Evolutionary conservation across 2,888 invertebrate species (phyloP), one percentile per base, ranked within the genome.

Genomic region (Drosophila gaucha): DNA sequence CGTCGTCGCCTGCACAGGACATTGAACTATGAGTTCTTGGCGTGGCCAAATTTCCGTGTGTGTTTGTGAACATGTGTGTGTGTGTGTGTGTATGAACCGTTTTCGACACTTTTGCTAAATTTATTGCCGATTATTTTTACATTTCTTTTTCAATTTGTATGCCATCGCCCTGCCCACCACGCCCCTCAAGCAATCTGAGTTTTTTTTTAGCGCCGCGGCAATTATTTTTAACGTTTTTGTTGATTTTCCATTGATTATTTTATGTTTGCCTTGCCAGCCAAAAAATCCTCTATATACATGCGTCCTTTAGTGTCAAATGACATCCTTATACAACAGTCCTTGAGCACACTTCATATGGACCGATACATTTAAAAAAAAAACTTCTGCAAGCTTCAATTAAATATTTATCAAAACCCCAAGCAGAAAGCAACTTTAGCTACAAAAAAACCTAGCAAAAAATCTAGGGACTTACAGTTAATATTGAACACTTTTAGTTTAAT

Each of bases 41-140:
- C 70, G 74, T 85, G 79, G 72, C 86, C 66, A 72, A 82, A 85
- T 88, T 80, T 77, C 70, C 74, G 80, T 65, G 72, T 67, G 38
- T 63, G 50, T 44, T 16, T 60, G 43, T 58, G 39, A 52, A 35
- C 56, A 49, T 66, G 36, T 58, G 35, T 66, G 12, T 54, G 30
- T 30, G 14, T 41, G 46, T 64, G 36, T 73, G 67, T 74, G 70
- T 83, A 66, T 79, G 74, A 67, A 78, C 72, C 67, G 70, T 80
- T 80, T 75, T 86, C 87, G 87, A 89, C 89, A 89, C 88, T 89
- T 88, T 83, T 78, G 71, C 75, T 70, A 80, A 86, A 88, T 88
- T 86, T 86, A 86, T 84, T 84, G 82, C 78, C 75, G 80, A 74
- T 88, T 86, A 84, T 86, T 88, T 89, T 77, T 80, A 88, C 85